These are phyloP conservation scores for Mesorhabditis sp. DNA, from an alignment of 2,888 invertebrate genomes.

Conservation along the genomic window DNA sequence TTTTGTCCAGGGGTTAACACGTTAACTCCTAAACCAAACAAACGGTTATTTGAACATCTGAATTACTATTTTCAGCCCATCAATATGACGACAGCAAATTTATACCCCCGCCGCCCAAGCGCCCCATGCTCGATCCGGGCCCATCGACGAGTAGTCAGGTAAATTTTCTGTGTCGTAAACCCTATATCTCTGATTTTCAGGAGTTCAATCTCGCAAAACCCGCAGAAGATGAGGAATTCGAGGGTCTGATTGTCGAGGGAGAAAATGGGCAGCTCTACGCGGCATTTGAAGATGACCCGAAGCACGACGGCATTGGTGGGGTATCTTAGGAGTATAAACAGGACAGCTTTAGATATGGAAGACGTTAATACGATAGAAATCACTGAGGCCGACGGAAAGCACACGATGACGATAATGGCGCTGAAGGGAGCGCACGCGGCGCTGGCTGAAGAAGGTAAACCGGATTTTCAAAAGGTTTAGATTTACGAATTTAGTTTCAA, in stretches of 20 bases:
- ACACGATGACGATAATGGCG: background rate
- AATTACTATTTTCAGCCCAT: no score
- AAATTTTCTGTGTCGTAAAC: no score
- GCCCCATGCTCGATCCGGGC: no score
- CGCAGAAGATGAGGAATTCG: background rate
- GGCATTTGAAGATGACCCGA: background rate
- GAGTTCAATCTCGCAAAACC: background rate
- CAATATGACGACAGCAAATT: no score
- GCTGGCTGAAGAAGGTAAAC: background rate
- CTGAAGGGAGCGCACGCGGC: background rate
- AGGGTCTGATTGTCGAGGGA: background rate
- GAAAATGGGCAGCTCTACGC: slow-evolving; percentile 1
- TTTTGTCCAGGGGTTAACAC: no score
- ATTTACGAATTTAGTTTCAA: background rate
- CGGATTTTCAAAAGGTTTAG: background rate
- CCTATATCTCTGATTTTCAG: no score
- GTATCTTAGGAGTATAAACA: background rate
- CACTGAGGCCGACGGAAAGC: slow-evolving; percentile 1
- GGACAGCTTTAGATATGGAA: background rate
- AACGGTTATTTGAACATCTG: no score
- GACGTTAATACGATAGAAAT: background rate
- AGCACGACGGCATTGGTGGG: background rate
- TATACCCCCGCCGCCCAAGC: no score
- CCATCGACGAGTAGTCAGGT: no score
- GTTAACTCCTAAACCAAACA: no score